These are phyloP conservation scores for Pyrocoelia pectoralis DNA, from an alignment of 2,888 invertebrate genomes.

Conservation along the genomic window DNA sequence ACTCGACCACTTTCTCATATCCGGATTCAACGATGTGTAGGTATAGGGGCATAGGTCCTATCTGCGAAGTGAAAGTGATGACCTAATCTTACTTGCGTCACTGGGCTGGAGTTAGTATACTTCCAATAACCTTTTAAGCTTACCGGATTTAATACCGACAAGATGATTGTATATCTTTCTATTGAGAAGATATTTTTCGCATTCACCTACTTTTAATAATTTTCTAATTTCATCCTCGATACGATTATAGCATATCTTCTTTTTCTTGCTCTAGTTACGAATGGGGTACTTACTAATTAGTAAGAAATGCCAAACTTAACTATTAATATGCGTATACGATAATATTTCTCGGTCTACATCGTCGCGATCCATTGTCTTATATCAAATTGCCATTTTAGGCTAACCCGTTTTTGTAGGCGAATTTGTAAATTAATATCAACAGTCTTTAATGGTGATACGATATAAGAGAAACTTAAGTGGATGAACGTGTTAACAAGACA, in stretches of 20 bases:
- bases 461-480: constrained; percentile 5
- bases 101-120: constrained; percentile 24
- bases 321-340: constrained; percentile 30
- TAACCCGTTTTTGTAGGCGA: no score
- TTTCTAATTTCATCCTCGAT: constrained; percentile 26
- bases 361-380: constrained; percentile 16
- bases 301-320: constrained; percentile 28
- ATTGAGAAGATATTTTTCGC: constrained; percentile 7
- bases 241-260: constrained; percentile 29
- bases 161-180: background rate
- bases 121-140: constrained; percentile 6
- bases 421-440: no score
- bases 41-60: constrained; percentile 31
- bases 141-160: background rate
- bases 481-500: constrained; percentile 8
- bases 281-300: constrained; percentile 39
- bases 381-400: no score
- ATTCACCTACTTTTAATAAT: constrained; percentile 26
- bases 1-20: constrained; percentile 42
- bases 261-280: constrained; percentile 42
- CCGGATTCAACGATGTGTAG: constrained; percentile 42
- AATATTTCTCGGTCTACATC: constrained; percentile 31
- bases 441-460: no score
- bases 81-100: constrained; percentile 34
- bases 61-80: constrained; percentile 41